Evolutionary conservation across 2,113 vertebrate species (phyloP).

Genomic region (Sakesphorus luctuosus): DNA sequence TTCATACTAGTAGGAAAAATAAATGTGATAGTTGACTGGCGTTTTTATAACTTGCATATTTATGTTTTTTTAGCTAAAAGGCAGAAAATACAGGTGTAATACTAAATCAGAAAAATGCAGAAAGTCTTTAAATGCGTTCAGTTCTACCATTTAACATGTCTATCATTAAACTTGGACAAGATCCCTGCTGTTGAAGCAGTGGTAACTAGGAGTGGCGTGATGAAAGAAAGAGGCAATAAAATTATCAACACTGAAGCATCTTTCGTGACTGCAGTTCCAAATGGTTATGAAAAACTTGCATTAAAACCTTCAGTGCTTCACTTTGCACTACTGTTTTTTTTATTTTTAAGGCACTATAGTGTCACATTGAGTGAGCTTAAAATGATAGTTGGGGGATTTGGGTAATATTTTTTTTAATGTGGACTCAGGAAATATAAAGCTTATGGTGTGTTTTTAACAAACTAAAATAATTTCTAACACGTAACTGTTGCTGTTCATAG

Average conservation of each 20-base stretch:
- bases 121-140: background rate
- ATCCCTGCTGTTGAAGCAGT: background rate
- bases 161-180: background rate
- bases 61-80: background rate
- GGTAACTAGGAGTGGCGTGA: background rate
- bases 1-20: background rate
- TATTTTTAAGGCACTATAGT: background rate
- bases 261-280: background rate
- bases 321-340: background rate
- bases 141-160: background rate
- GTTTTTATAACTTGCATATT: background rate
- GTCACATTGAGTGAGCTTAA: background rate
- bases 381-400: background rate
- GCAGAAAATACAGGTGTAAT: background rate
- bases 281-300: background rate
- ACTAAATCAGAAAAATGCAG: background rate
- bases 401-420: rapidly evolving
- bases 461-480: background rate
- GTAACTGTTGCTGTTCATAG: constrained; percentile 75
- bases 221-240: background rate
- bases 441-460: background rate
- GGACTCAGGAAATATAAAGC: background rate
- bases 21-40: background rate
- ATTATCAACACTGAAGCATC: background rate
- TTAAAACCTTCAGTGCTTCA: background rate